Evolutionary conservation across 2,797 vertebrate genomes (phyloP), one percentile per base, ranked within the genome.

Genomic region (Catostomus latipinnis): DNA sequence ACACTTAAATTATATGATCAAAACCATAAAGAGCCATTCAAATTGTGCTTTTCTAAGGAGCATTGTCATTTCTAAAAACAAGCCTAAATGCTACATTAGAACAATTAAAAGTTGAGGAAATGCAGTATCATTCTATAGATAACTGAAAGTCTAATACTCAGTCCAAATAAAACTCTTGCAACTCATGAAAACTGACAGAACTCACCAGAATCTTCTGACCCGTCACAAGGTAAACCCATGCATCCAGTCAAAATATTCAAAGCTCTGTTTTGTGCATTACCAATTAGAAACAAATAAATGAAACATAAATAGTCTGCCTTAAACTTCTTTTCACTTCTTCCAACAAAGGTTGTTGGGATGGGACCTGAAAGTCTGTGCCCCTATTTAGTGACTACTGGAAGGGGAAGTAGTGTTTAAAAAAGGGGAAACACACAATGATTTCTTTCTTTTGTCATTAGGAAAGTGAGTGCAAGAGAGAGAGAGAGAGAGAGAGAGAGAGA

Each of bases 401-500:
- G 82, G 86, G 84, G 86, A 82, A 82, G 88, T 90, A 83, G 68
- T 85, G 84, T 88, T 87, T 85, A 75, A 69, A 88, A 84, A 87
- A 86, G 22, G 22, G 22, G 88, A 88, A 74, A 87, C 87, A 88
- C 86, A 92, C 84, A 94, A 93, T 89, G 90, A 90, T 90, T 91
- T 92, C 90, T 92, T 93, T 93, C 91, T 93, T 81, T 89, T 91
- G 82, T 85, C 81, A 88, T 87, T 76, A 84, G 90, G 89, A 89
- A 82, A 88, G 88, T 86, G 22, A 22, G 22, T 1, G 22, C 22
- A 22, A 22, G 2, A 22, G 22, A 22, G 0, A 22, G 22, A 22
- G 22, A 22, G 22, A 22, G 46, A 86, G 85, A 82, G 22, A 22
- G 22, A 22, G 22, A 22, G 22, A 22, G 22, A 22, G 22, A 22